Conservation (phyloP, 2,888 invertebrate genomes). For the Platynereis dumerilii region DNA sequence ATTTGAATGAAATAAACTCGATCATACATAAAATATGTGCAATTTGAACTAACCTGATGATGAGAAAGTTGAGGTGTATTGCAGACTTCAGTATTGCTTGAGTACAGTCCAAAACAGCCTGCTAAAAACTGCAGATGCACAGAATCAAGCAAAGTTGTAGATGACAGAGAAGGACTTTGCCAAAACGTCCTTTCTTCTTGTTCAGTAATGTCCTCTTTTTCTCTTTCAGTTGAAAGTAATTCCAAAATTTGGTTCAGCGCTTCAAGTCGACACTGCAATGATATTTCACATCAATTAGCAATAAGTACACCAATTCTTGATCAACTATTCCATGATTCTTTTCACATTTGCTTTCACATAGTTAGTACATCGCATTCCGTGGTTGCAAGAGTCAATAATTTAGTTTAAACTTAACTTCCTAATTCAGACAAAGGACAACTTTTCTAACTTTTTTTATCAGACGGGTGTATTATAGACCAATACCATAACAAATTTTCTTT, state of each 20-base stretch:
- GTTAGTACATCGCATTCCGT: no score
- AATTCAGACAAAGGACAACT: no score
- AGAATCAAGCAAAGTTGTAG: slow-evolving; percentile 56
- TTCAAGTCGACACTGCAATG: slow-evolving; percentile 60
- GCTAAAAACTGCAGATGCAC: slow-evolving; percentile 67
- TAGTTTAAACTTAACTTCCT: no score
- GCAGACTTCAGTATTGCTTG: slow-evolving; percentile 47
- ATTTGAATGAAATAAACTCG: no score
- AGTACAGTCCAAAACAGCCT: slow-evolving; percentile 68
- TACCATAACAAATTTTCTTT: no score
- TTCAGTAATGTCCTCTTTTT: slow-evolving; percentile 17
- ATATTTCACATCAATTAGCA: slow-evolving; percentile 6
- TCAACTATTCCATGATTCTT: no score
- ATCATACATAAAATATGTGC: no score
- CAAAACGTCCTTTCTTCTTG: not conserved
- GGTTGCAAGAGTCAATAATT: not conserved
- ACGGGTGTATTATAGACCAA: no score
- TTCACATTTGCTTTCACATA: no score
- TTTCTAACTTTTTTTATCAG: no score
- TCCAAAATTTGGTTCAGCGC: slow-evolving; percentile 64
- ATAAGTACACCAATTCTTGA: no score
- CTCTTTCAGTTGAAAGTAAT: slow-evolving; percentile 56
- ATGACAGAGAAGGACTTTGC: not conserved
- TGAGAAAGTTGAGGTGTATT: slow-evolving; percentile 65
- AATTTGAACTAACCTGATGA: slow-evolving; percentile 66